phyloP scores from a whole-genome alignment of 2,797 vertebrate genomes.

The Odontamblyopus lacepedii region DNA sequence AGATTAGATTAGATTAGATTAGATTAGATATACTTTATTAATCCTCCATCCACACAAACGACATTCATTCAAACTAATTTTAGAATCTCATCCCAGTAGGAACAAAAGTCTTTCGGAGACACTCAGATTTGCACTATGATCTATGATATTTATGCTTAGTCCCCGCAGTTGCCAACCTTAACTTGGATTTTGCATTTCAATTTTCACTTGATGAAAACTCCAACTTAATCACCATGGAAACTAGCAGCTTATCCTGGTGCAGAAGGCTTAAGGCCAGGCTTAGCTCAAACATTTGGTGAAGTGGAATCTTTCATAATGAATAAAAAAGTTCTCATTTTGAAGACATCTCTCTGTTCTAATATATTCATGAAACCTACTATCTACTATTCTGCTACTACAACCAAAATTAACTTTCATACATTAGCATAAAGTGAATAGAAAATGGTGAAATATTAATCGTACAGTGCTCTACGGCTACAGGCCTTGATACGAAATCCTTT shows the following conservation, averaged over 20 bases:
- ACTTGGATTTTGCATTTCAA: neutral
- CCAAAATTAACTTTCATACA: neutral
- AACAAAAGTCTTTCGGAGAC: too few species aligned
- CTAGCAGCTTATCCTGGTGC: slow-evolving; percentile 10
- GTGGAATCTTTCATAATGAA: slow-evolving; percentile 10
- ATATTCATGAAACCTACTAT: slow-evolving; percentile 7
- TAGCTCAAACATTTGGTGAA: slow-evolving; percentile 11
- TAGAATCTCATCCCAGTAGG: too few species aligned
- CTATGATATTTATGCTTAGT: too few species aligned
- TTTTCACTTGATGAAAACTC: neutral
- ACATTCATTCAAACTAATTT: too few species aligned
- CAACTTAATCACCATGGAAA: slow-evolving; percentile 10
- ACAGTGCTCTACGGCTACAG: neutral
- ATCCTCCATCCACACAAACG: too few species aligned
- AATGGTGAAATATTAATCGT: neutral
- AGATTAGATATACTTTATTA: too few species aligned
- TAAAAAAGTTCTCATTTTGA: slow-evolving; percentile 1
- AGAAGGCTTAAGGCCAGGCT: slow-evolving; percentile 11
- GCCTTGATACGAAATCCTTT: neutral
- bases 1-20: too few species aligned
- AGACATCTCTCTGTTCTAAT: neutral
- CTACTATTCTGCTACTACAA: slow-evolving; percentile 2
- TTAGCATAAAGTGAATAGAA: slow-evolving; percentile 1
- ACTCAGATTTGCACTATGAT: too few species aligned
- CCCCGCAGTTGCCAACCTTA: neutral